phyloP scores from a whole-genome alignment of 1,140 invertebrate species.

The Trichogramma pretiosum region DNA sequence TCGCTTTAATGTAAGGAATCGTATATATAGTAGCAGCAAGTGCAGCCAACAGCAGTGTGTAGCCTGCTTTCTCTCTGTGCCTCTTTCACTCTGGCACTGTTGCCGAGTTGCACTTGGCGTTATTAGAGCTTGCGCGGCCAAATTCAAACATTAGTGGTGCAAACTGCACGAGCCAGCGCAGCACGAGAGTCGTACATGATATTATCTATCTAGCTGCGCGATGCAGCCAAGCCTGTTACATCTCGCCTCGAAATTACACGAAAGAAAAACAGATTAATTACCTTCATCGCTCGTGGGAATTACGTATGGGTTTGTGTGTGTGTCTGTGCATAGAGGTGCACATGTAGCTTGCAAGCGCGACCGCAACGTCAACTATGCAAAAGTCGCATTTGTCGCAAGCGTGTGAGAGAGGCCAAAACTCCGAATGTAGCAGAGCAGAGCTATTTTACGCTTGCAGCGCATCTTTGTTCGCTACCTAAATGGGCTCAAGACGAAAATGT shows the following conservation, averaged over 20 bases:
- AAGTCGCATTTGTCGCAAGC: conserved; percentile 24
- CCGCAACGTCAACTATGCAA: conserved; percentile 22
- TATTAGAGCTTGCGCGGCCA: too few relatives aligned
- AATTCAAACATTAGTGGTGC: conserved; percentile 7
- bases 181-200: background rate
- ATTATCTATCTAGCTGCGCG: background rate
- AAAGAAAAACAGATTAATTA: conserved; percentile 20
- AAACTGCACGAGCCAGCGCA: conserved; percentile 1
- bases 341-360: background rate
- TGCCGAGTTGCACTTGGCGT: conserved; percentile 13
- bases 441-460: background rate
- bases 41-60: too few relatives aligned
- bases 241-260: conserved; percentile 2
- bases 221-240: background rate
- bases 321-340: too few relatives aligned
- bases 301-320: background rate
- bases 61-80: too few relatives aligned
- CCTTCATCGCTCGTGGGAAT: conserved; percentile 14
- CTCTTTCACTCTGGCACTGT: conserved; percentile 19
- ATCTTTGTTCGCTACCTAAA: background rate
- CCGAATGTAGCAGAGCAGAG: background rate
- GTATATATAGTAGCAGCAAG: too few relatives aligned
- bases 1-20: too few relatives aligned
- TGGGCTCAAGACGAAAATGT: conserved; percentile 4
- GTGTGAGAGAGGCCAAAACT: too few relatives aligned